Evolutionary conservation across 1,140 invertebrate species (phyloP).

Genomic region (Hormaphis cornu): DNA sequence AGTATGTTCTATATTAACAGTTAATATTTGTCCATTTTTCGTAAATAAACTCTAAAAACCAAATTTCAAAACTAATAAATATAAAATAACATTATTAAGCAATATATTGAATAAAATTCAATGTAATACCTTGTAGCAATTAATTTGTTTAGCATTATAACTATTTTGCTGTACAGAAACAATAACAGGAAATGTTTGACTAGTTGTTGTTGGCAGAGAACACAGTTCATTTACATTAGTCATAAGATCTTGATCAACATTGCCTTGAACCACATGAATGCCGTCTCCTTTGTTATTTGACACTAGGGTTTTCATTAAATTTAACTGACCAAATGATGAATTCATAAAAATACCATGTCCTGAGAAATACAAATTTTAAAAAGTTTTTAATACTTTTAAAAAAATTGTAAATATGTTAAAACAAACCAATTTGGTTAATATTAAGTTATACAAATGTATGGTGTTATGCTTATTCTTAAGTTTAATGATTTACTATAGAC

Average conservation of each 20-base stretch:
- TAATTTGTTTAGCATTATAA: conserved; percentile 44
- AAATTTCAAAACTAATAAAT: background rate
- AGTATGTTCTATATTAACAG: conserved; percentile 18
- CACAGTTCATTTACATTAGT: conserved; percentile 59
- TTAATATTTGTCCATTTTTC: conserved; percentile 26
- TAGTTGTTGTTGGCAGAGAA: conserved; percentile 60
- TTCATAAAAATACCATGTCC: conserved; percentile 27
- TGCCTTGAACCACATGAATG: conserved; percentile 30
- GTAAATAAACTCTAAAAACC: conserved; percentile 14
- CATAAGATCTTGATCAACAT: conserved; percentile 40
- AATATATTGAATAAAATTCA: background rate
- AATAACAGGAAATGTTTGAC: conserved; percentile 71
- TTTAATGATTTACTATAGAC: conserved; percentile 24
- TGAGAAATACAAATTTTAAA: background rate
- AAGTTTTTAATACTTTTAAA: background rate
- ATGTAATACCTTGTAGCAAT: conserved; percentile 16
- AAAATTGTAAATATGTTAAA: background rate
- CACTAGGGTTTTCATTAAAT: conserved; percentile 43
- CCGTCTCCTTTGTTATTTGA: conserved; percentile 50
- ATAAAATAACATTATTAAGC: no score
- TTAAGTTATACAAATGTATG: background rate
- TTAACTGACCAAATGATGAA: conserved; percentile 23
- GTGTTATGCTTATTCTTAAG: background rate
- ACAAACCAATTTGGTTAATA: background rate
- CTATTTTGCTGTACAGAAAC: conserved; percentile 65